These are phyloP conservation scores for Caretta caretta DNA, from an alignment of 2,113 vertebrate genomes.

Conservation along the genomic window DNA sequence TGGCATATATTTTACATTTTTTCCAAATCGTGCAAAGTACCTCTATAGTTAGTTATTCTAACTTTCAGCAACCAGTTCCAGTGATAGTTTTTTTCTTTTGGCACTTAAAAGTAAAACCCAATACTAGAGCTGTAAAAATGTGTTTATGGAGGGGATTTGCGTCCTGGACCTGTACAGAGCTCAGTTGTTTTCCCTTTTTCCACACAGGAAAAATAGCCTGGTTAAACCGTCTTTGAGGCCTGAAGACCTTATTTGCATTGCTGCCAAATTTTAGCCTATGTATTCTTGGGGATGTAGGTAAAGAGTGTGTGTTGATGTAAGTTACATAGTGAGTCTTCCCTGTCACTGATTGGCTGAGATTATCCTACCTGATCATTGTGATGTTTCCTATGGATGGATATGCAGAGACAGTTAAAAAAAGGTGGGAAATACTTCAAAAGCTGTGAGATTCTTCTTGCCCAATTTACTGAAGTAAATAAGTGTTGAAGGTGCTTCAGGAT, in stretches of 20 bases:
- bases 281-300: background rate
- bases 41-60: background rate
- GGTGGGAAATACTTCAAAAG: background rate
- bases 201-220: background rate
- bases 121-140: background rate
- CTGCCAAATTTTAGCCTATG: background rate
- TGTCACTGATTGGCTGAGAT: background rate
- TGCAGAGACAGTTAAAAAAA: background rate
- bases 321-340: rapidly evolving
- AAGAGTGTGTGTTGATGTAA: background rate
- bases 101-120: background rate
- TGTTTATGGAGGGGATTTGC: background rate
- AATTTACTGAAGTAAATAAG: background rate
- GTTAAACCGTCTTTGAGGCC: background rate
- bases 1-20: background rate
- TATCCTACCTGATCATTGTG: background rate
- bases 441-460: background rate
- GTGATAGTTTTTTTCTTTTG: background rate
- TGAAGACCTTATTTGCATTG: background rate
- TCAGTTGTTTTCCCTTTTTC: background rate
- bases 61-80: background rate
- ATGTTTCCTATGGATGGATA: background rate
- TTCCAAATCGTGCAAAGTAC: background rate
- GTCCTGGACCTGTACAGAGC: rapidly evolving
- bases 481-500: background rate